These are phyloP conservation scores for Cyprinus carpio DNA, from an alignment of 2,113 vertebrate species.

Conservation along the genomic window DNA sequence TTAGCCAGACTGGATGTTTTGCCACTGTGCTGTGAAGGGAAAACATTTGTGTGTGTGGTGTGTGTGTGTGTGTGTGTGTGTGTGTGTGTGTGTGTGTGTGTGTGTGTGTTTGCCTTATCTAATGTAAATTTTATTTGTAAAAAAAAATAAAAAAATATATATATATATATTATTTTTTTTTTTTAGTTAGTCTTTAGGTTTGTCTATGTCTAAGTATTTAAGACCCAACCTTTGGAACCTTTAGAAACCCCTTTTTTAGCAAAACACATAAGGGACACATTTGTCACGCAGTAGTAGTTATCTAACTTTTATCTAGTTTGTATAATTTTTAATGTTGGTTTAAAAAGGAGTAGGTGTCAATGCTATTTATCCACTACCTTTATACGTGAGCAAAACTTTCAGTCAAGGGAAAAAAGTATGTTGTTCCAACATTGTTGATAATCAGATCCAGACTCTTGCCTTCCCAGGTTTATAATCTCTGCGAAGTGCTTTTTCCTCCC, in stretches of 20 bases:
- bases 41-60: no score
- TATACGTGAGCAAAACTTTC: neutral
- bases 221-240: neutral
- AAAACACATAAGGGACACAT: no score
- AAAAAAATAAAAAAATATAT: no score
- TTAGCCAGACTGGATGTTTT: neutral
- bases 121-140: neutral
- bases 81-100: no score
- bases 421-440: neutral
- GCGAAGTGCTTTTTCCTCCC: slow-evolving; percentile 16
- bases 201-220: neutral
- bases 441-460: slow-evolving; percentile 5
- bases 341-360: neutral
- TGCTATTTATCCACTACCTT: neutral
- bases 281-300: no score
- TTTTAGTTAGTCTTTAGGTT: no score
- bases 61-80: no score
- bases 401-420: neutral
- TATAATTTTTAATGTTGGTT: neutral
- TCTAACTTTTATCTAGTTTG: no score
- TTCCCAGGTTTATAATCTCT: slow-evolving; percentile 35
- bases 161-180: no score
- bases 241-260: neutral
- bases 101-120: no score
- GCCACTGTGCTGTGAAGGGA: neutral